Conservation (phyloP, 2,888 invertebrate species). For the Trichogramma dendrolimi region DNA sequence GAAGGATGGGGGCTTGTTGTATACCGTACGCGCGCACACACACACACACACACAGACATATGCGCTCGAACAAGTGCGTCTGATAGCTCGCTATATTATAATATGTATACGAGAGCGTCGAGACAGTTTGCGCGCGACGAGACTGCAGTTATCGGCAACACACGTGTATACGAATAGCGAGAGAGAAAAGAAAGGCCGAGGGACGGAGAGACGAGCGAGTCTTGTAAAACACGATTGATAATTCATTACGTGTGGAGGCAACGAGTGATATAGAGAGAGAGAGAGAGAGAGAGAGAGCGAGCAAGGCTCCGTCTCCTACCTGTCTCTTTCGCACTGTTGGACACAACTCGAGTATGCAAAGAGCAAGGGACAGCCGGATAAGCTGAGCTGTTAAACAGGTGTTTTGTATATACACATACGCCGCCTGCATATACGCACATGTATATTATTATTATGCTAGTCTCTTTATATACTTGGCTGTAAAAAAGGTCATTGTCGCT, state of each 20-base stretch:
- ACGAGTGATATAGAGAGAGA: constrained; percentile 3
- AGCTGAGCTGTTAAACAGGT: too few species aligned
- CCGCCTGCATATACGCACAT: too few species aligned
- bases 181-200: constrained; percentile 11
- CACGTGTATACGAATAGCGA: neutral
- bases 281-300: neutral
- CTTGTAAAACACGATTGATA: constrained; percentile 29
- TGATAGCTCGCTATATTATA: too few species aligned
- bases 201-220: constrained; percentile 12
- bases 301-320: neutral
- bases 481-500: too few species aligned
- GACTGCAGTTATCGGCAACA: neutral
- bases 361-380: too few species aligned
- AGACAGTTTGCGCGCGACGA: too few species aligned
- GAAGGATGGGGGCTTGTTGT: too few species aligned
- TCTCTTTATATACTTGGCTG: too few species aligned
- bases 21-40: neutral
- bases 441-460: too few species aligned
- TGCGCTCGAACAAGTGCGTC: constrained; percentile 1
- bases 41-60: neutral
- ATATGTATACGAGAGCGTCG: too few species aligned
- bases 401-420: too few species aligned
- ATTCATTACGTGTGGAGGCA: constrained; percentile 24
- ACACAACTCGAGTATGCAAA: too few species aligned
- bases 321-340: neutral